Conservation (phyloP, 2,797 vertebrate genomes). For the Loriculus beryllinus region DNA sequence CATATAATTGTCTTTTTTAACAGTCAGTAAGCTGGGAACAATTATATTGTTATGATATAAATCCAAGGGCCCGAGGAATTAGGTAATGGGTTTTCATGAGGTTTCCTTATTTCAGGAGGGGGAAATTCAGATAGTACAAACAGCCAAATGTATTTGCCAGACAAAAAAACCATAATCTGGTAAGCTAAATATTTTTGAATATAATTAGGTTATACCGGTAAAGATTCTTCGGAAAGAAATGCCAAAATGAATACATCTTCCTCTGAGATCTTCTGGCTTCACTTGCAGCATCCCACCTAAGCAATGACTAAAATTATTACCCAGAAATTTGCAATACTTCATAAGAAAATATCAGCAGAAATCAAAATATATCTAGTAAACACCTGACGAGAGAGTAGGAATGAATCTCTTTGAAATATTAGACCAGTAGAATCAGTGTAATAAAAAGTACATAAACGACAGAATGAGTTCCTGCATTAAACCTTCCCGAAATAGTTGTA, state of each 20-base stretch:
- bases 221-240: not conserved
- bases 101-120: not conserved
- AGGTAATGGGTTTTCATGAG: not conserved
- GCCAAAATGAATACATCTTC: not conserved
- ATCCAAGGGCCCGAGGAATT: not conserved
- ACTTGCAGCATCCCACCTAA: not conserved
- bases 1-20: not conserved
- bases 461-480: not conserved
- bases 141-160: not conserved
- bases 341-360: not conserved
- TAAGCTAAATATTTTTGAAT: not conserved
- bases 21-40: not conserved
- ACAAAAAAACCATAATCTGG: not conserved
- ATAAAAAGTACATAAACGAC: not conserved
- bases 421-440: not conserved
- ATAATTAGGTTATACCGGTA: too few relatives aligned
- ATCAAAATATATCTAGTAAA: not conserved
- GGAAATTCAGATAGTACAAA: not conserved
- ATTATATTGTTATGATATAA: not conserved
- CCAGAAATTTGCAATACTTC: not conserved
- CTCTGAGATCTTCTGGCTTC: not conserved
- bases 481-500: not conserved
- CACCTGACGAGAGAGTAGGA: not conserved
- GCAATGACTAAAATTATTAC: not conserved
- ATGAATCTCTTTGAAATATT: not conserved